Percentiles rank a stretch among this genome's conserved stretches.
These are phyloP conservation scores for Cygnus atratus DNA, from an alignment of 2,113 vertebrate genomes.

Conservation along the genomic window DNA sequence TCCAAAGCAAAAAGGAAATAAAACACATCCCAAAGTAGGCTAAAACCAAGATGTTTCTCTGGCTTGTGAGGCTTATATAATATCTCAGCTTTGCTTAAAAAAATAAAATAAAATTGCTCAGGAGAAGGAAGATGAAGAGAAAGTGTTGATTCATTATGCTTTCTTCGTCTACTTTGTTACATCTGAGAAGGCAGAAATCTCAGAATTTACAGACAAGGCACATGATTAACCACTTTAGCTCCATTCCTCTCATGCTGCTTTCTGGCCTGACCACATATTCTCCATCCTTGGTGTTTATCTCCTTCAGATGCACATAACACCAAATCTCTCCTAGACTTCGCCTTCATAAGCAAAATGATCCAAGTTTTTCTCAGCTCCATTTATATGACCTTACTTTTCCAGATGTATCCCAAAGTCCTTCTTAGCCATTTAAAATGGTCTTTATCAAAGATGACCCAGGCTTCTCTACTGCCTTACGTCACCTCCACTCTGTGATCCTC, in stretches of 20 bases:
- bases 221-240: background rate
- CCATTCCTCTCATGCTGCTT: background rate
- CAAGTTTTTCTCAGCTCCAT: background rate
- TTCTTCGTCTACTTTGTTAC: background rate
- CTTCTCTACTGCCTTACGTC: background rate
- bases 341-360: background rate
- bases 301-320: background rate
- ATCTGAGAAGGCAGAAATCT: background rate
- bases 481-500: background rate
- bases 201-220: background rate
- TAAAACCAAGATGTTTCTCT: background rate
- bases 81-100: background rate
- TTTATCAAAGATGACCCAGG: background rate
- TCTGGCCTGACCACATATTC: background rate
- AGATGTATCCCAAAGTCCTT: background rate
- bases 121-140: background rate
- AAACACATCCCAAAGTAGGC: background rate
- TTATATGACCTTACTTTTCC: background rate
- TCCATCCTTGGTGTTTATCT: background rate
- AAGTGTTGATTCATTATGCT: background rate
- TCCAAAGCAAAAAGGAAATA: background rate
- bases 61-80: background rate
- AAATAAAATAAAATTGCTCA: background rate
- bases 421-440: background rate
- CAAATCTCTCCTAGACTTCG: background rate